These are phyloP conservation scores for Phortica variegata DNA, from an alignment of 1,140 invertebrate species.

Conservation along the genomic window DNA sequence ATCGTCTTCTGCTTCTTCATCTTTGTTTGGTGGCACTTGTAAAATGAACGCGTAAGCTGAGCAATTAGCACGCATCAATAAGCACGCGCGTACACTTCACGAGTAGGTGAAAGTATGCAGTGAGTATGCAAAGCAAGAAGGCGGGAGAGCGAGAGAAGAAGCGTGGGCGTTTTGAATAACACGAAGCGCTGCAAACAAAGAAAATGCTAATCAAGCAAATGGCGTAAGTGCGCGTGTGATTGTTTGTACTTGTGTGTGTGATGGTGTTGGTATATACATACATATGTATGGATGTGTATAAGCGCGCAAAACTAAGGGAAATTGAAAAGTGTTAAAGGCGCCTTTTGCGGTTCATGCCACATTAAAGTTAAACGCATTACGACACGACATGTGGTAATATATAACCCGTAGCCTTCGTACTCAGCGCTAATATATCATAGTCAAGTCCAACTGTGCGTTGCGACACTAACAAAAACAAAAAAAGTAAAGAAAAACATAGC, in stretches of 20 bases:
- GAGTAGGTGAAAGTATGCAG: no score
- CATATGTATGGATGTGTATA: background rate
- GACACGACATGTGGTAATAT: slow-evolving; percentile 12
- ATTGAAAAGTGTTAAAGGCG: no score
- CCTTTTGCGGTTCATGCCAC: background rate
- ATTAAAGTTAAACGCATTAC: slow-evolving; percentile 15
- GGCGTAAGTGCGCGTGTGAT: slow-evolving; percentile 19
- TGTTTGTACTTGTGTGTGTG: background rate
- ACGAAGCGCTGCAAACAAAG: slow-evolving; percentile 32
- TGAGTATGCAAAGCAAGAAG: slow-evolving; percentile 19
- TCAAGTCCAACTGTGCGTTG: slow-evolving; percentile 33
- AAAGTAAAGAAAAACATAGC: slow-evolving; percentile 1
- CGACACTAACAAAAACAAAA: slow-evolving; percentile 5
- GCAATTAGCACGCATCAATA: slow-evolving; percentile 53
- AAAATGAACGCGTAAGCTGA: slow-evolving; percentile 17
- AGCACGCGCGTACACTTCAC: slow-evolving; percentile 43
- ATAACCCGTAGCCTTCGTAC: slow-evolving; percentile 2
- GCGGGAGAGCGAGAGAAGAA: no score
- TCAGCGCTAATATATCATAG: slow-evolving; percentile 47
- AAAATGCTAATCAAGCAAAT: slow-evolving; percentile 49
- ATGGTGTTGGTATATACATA: no score
- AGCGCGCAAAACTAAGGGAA: background rate
- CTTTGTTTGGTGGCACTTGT: background rate
- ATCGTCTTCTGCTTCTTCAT: no score
- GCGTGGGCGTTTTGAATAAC: no score